Evolutionary conservation across 2,113 vertebrate genomes (phyloP), one percentile per base, ranked within the genome.

Genomic region (Eudyptes chrysolophus): DNA sequence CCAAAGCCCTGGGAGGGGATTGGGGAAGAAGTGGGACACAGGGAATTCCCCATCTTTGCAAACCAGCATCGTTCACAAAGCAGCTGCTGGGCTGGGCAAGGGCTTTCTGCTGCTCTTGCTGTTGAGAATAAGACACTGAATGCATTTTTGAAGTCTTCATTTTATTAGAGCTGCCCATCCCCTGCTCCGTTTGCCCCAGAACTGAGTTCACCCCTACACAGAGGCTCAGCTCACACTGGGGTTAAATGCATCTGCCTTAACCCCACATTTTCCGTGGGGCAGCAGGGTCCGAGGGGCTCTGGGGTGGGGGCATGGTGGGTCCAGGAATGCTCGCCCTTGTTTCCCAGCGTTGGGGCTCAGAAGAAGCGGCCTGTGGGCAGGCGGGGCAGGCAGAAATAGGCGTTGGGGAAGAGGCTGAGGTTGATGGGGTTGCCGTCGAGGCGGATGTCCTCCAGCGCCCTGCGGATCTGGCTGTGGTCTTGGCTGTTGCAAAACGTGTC

Each of bases 381-480:
- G 38, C 98, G 98, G 6, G 98, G 98, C 84, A 99, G 97, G 92
- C 99, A 99, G 96, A 97, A 96, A 75, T 98, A 99, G 51, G 98
- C 97, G 0, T 90, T 64, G 40, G 98, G 93, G 79, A 98, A 99
- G 89, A 97, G 97, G 95, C 98, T 98, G 65, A 99, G 96, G 95
- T 98, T 98, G 97, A 99, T 93, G 40, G 99, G 99, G 90, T 99
- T 99, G 34, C 98, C 98, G 0, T 99, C 98, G 36, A 99, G 98
- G 49, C 98, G 97, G 66, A 99, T 96, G 86, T 99, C 99, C 93
- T 99, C 98, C 68, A 99, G 97, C 7, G 24, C 91, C 62, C 94
- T 92, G 29, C 98, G 98, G 51, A 98, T 89, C 64, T 98, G 97
- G 29, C 62, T 97, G 25, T 84, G 98, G 40, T 98, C 98, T 5